Percentiles rank a stretch among this genome's conserved stretches.
phyloP scores from a whole-genome alignment of 2,888 invertebrate genomes.

The Gymnoscelis rufifasciata region DNA sequence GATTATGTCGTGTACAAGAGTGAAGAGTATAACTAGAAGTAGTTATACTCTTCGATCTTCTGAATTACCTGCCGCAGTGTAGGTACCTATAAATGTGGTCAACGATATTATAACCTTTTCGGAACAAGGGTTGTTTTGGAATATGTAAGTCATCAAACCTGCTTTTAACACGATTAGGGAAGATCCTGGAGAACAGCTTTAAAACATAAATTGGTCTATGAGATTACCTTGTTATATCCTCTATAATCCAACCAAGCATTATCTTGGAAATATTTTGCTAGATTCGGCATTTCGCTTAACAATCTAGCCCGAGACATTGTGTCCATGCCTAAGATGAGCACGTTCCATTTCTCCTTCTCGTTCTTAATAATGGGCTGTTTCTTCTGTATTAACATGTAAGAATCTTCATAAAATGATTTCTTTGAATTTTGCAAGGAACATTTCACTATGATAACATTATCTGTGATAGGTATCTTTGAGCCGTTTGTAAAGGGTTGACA shows the following conservation, averaged over 20 bases:
- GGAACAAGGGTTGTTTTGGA: too few relatives aligned
- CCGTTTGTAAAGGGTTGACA: constrained; percentile 41
- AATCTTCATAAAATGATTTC: constrained; percentile 41
- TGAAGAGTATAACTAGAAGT: too few relatives aligned
- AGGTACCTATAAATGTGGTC: too few relatives aligned
- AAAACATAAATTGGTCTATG: too few relatives aligned
- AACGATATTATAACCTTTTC: too few relatives aligned
- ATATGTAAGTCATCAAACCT: too few relatives aligned
- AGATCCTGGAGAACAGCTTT: too few relatives aligned
- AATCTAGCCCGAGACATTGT: constrained; percentile 89
- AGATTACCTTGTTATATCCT: constrained; percentile 32
- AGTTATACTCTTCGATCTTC: too few relatives aligned
- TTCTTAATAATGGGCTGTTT: constrained; percentile 8
- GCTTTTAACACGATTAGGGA: too few relatives aligned
- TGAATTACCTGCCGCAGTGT: too few relatives aligned
- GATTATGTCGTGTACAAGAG: too few relatives aligned
- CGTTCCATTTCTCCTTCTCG: constrained; percentile 49
- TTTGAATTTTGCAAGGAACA: constrained; percentile 27
- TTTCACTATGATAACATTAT: constrained; percentile 46
- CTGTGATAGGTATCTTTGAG: constrained; percentile 28
- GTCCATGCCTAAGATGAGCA: constrained; percentile 90
- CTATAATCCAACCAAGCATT: constrained; percentile 84
- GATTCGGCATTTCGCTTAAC: constrained; percentile 85
- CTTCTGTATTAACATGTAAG: constrained; percentile 43
- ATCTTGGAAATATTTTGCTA: constrained; percentile 81